phyloP scores from a whole-genome alignment of 2,113 vertebrate genomes.

The Condylura cristata region DNA sequence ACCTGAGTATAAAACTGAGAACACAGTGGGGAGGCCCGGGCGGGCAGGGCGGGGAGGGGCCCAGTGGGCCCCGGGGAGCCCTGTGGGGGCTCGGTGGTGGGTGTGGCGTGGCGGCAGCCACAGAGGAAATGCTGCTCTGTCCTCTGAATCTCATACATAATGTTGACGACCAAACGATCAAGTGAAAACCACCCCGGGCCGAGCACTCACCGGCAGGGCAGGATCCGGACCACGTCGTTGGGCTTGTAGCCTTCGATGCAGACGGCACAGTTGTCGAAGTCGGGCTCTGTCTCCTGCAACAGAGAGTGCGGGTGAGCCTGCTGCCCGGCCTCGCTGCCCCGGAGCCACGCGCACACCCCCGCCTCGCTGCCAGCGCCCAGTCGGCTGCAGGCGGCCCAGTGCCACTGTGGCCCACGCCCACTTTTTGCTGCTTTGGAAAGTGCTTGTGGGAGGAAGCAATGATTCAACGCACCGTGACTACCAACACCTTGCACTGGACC shows the following conservation, averaged over 20 bases:
- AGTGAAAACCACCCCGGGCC: background rate
- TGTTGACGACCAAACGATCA: too few species aligned
- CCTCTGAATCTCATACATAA: too few species aligned
- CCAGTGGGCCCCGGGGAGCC: too few species aligned
- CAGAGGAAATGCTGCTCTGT: too few species aligned
- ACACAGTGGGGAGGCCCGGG: too few species aligned
- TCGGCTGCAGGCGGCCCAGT: too few species aligned
- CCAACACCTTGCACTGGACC: background rate
- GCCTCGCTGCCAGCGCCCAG: background rate
- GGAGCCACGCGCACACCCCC: background rate
- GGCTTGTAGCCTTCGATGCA: conserved; percentile 99
- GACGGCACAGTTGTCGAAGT: conserved; percentile 99
- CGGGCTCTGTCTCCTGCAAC: conserved; percentile 95
- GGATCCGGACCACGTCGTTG: conserved; percentile 95
- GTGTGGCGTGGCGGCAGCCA: too few species aligned
- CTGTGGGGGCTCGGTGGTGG: too few species aligned
- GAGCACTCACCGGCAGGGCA: conserved; percentile 94
- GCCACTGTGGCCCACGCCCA: too few species aligned
- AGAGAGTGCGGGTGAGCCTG: conserved; percentile 62
- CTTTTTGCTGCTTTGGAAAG: background rate
- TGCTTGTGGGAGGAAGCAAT: background rate
- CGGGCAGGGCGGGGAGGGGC: too few species aligned
- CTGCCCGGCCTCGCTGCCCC: background rate
- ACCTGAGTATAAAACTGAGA: too few species aligned
- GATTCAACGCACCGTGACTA: background rate